Conservation (phyloP, 2,113 vertebrate species). For the Stegostoma tigrinum region DNA sequence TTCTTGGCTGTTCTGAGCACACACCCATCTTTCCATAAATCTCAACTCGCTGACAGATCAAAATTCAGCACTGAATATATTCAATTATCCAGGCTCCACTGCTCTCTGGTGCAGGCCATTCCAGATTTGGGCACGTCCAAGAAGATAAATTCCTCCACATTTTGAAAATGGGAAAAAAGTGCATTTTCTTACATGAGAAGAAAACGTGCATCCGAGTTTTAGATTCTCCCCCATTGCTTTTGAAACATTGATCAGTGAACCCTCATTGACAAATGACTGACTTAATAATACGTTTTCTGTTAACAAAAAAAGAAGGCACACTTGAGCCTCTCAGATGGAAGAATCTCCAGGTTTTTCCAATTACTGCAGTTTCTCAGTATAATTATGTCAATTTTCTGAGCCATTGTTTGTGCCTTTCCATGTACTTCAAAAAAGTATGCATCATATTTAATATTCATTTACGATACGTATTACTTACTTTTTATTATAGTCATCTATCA, state of each 20-base stretch:
- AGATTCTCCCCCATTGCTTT: too few relatives aligned
- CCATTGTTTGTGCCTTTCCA: neutral
- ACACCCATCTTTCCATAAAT: too few relatives aligned
- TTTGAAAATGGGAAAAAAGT: too few relatives aligned
- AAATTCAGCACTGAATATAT: too few relatives aligned
- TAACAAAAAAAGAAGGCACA: neutral
- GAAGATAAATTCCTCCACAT: neutral
- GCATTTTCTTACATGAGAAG: too few relatives aligned
- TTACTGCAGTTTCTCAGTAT: neutral
- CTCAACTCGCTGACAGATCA: too few relatives aligned
- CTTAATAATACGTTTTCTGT: neutral
- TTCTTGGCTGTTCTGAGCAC: too few relatives aligned
- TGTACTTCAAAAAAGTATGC: neutral
- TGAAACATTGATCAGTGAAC: neutral
- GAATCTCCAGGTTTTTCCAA: neutral
- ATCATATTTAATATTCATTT: neutral
- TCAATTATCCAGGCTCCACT: too few relatives aligned
- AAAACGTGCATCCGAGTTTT: neutral
- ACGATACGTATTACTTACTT: constrained; percentile 63
- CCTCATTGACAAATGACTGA: neutral
- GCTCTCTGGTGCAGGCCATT: too few relatives aligned
- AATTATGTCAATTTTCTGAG: neutral
- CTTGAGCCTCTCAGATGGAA: neutral
- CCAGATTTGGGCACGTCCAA: too few relatives aligned
- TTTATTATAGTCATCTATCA: constrained; percentile 79